These are phyloP conservation scores for Nymphicus hollandicus DNA, from an alignment of 2,113 vertebrate species.

Conservation along the genomic window DNA sequence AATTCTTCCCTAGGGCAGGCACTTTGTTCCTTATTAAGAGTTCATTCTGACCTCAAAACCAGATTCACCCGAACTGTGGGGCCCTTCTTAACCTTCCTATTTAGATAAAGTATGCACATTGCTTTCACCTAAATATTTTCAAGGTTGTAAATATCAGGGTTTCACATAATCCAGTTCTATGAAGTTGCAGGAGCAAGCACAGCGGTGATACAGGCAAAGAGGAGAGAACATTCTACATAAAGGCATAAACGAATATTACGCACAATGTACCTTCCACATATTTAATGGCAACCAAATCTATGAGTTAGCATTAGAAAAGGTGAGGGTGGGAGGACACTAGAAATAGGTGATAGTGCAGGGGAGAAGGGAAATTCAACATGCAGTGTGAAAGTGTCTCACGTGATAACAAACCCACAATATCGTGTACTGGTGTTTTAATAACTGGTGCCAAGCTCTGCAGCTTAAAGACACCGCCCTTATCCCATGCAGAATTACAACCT, in stretches of 20 bases:
- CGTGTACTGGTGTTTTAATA: not conserved
- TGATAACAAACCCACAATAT: not conserved
- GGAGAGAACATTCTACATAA: not conserved
- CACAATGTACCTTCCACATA: not conserved
- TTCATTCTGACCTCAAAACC: not conserved
- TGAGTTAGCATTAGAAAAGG: not conserved
- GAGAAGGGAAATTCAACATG: not conserved
- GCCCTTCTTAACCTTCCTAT: not conserved
- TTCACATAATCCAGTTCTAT: constrained; percentile 3
- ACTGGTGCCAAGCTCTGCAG: not conserved
- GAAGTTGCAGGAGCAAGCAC: not conserved
- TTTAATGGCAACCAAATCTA: not conserved
- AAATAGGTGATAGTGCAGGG: not conserved
- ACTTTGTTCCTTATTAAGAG: not conserved
- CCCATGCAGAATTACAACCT: not conserved
- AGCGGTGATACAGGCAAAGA: not conserved
- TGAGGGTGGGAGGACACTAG: not conserved
- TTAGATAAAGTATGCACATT: not conserved
- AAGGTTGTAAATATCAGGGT: not conserved
- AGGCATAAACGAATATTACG: not conserved
- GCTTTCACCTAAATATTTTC: not conserved
- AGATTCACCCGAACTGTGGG: not conserved
- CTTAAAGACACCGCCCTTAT: not conserved
- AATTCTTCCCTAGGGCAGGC: not conserved
- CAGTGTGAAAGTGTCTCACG: not conserved